Conservation (phyloP, 1,140 invertebrate species). For the Trichonephila clavata region DNA sequence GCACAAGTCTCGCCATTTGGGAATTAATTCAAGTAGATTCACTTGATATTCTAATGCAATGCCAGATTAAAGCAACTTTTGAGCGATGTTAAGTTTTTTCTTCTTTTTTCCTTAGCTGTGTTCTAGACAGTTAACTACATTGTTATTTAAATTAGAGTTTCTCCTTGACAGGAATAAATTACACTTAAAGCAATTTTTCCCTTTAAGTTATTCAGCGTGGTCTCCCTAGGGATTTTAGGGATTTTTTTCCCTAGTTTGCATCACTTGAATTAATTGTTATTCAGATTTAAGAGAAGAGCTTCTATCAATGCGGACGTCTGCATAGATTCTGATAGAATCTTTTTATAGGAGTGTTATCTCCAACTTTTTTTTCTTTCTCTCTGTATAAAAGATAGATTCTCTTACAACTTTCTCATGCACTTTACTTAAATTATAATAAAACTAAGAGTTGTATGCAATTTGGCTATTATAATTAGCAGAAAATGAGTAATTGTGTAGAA, state of each 20-base stretch:
- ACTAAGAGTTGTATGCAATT: slow-evolving; percentile 5
- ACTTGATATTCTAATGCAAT: slow-evolving; percentile 27
- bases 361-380: background rate
- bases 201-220: slow-evolving; percentile 5
- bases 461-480: background rate
- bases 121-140: slow-evolving; percentile 29
- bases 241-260: background rate
- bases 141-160: slow-evolving; percentile 57
- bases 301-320: background rate
- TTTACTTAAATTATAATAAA: background rate
- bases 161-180: slow-evolving; percentile 24
- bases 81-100: background rate
- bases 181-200: slow-evolving; percentile 38
- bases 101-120: background rate
- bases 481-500: slow-evolving; percentile 6
- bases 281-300: background rate
- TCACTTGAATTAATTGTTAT: slow-evolving; percentile 37
- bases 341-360: background rate
- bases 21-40: slow-evolving; percentile 18
- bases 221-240: background rate
- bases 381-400: background rate
- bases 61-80: slow-evolving; percentile 57
- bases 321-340: background rate
- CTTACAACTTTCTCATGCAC: background rate
- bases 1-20: background rate